Conservation (phyloP, 2,797 vertebrate species). For the Neosilurus mollespiculum region DNA sequence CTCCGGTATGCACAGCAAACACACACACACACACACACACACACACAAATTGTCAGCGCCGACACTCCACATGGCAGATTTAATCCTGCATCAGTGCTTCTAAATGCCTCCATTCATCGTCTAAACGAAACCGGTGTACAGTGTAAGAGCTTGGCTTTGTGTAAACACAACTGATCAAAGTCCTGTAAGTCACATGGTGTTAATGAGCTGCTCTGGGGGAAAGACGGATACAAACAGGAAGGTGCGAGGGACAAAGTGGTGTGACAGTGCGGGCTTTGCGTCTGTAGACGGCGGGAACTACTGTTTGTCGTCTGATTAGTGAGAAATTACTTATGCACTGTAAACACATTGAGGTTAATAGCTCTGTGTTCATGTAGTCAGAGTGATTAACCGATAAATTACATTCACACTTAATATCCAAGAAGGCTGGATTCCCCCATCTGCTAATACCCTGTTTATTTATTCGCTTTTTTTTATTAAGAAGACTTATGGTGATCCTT, state of each 20-base stretch:
- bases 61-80: neutral
- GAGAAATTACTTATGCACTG: neutral
- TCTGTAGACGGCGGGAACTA: neutral
- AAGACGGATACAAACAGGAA: neutral
- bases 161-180: constrained; percentile 35
- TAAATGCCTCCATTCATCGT: constrained; percentile 4
- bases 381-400: neutral
- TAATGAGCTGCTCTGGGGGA: constrained; percentile 9
- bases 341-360: neutral
- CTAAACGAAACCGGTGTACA: constrained; percentile 13
- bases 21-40: constrained; percentile 8
- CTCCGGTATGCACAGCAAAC: constrained; percentile 18
- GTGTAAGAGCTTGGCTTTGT: constrained; percentile 24
- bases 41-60: neutral
- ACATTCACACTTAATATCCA: neutral
- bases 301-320: neutral
- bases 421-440: neutral
- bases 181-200: constrained; percentile 13
- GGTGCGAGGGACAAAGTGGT: neutral
- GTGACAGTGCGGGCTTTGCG: neutral
- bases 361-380: neutral
- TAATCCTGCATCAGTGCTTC: neutral
- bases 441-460: neutral
- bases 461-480: neutral
- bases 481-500: neutral